A percentile compares a stretch with the other conserved stretches of the same genome.
These are phyloP conservation scores for Poeciliopsis infans DNA, from an alignment of 2,797 vertebrate species.

Conservation along the genomic window DNA sequence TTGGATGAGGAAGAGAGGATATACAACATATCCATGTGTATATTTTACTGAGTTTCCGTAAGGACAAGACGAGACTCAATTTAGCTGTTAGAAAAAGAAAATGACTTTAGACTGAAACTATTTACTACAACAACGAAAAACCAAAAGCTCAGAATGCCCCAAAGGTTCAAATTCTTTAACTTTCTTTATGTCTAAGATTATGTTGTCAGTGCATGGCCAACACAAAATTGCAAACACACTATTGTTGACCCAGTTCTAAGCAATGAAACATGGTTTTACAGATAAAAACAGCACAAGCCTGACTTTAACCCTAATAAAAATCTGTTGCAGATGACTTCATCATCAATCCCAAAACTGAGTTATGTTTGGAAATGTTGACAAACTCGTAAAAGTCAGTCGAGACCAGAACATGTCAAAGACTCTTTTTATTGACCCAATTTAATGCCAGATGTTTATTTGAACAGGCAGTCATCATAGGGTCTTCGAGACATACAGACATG, in stretches of 20 bases:
- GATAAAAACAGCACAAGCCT: conserved; percentile 24
- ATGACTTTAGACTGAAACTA: not conserved
- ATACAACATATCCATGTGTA: not conserved
- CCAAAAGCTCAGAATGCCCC: not conserved
- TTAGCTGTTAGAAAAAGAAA: not conserved
- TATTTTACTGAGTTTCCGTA: conserved; percentile 7
- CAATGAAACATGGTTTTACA: conserved; percentile 9
- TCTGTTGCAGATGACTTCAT: conserved; percentile 51
- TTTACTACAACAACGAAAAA: not conserved
- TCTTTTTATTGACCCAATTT: conserved; percentile 46
- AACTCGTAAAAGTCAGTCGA: conserved; percentile 55
- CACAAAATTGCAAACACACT: conserved; percentile 14
- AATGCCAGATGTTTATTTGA: conserved; percentile 49
- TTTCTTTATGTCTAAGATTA: not conserved
- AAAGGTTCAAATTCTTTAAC: conserved; percentile 4
- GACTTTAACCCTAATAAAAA: conserved; percentile 54
- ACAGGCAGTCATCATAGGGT: conserved; percentile 16
- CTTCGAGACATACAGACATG: conserved; percentile 11
- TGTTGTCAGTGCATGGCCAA: not conserved
- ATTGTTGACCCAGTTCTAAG: conserved; percentile 10
- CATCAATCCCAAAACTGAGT: conserved; percentile 58
- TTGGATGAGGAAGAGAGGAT: conserved; percentile 4
- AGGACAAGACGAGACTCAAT: not conserved
- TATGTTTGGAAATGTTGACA: conserved; percentile 36
- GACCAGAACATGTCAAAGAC: conserved; percentile 45